Conservation (phyloP, 2,888 invertebrate genomes). For the Hirtodrosophila confusa region DNA sequence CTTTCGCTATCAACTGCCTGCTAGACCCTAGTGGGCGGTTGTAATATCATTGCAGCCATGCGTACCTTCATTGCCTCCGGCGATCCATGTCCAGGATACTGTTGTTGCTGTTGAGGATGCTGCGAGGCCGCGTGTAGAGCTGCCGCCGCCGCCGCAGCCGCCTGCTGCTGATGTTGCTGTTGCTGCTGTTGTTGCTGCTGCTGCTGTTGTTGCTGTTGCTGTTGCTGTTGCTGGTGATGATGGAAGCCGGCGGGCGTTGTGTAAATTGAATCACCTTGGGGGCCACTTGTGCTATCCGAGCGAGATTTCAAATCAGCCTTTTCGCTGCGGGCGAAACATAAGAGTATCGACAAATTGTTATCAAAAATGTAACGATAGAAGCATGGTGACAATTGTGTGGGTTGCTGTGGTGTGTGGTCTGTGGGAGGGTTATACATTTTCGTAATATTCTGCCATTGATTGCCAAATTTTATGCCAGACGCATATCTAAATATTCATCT, state of each 20-base stretch:
- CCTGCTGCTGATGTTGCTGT: constrained; percentile 59
- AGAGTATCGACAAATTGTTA: constrained; percentile 52
- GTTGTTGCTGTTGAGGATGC: constrained; percentile 78
- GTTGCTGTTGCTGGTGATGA: constrained; percentile 81
- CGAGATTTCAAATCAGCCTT: constrained; percentile 85
- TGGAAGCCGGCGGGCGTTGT: constrained; percentile 86
- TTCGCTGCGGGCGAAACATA: constrained; percentile 76
- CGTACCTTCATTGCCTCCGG: constrained; percentile 95
- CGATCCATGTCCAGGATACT: constrained; percentile 84
- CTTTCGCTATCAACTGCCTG: constrained; percentile 84
- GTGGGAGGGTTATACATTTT: neutral
- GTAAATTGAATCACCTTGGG: constrained; percentile 91
- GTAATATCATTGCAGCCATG: constrained; percentile 94
- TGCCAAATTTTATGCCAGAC: constrained; percentile 66
- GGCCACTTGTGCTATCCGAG: constrained; percentile 85
- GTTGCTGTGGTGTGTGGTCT: neutral
- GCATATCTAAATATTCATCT: constrained; percentile 70
- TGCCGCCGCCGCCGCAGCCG: constrained; percentile 59
- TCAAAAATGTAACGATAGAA: constrained; percentile 42
- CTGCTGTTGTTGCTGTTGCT: constrained; percentile 73
- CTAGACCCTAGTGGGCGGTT: constrained; percentile 93
- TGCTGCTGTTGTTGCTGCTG: constrained; percentile 68
- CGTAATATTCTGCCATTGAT: constrained; percentile 58
- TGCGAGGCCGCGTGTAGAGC: constrained; percentile 72
- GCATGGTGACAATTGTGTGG: constrained; percentile 57